Evolutionary conservation across 2,113 vertebrate species (phyloP), one percentile per base, ranked within the genome.

Genomic region (Poicephalus gulielmi): DNA sequence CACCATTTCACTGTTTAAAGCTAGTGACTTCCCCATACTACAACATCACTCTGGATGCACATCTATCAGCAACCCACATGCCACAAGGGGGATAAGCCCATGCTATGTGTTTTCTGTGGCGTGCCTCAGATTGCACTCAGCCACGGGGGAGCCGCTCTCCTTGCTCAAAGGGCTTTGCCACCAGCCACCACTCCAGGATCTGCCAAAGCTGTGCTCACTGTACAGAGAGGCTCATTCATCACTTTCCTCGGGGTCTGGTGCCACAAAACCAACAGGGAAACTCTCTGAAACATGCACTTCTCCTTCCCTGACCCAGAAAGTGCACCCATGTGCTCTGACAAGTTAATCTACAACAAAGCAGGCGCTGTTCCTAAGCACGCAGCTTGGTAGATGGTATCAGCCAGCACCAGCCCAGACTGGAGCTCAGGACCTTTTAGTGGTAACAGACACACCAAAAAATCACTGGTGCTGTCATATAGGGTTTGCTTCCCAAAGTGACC

Each of bases 11-110:
- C 20, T 70, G 78, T 49, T 66, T 77, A 90, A 88, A 92, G 68
- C 59, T 35, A 69, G 55, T 28, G 39, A 74, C 83, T 66, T 77
- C 52, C 49, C 82, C 5, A 1, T 10, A 39, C 62, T 88, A 79
- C 41, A 62, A 0, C 25, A 41, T 17, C 66, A 25, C 62, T 33
- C 17, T 0, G 2, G 30, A 28, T 1, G 1, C 35, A 17, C 1
- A 0, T 59, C 62, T 69, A 50, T 27, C 57, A 88, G 74, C 88
- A 96, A 70, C 76, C 57, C 67, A 46, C 17, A 1, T 7, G 22
- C 55, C 64, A 63, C 60, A 27, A 27, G 37, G 28, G 22, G 19
- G 41, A 76, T 46, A 66, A 83, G 7, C 50, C 73, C 3, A 3
- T 3, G 30, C 43, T 24, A 13, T 47, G 47, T 50, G 30, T 41